phyloP scores from a whole-genome alignment of 2,797 vertebrate genomes.

The Enteromius anoplus region DNA sequence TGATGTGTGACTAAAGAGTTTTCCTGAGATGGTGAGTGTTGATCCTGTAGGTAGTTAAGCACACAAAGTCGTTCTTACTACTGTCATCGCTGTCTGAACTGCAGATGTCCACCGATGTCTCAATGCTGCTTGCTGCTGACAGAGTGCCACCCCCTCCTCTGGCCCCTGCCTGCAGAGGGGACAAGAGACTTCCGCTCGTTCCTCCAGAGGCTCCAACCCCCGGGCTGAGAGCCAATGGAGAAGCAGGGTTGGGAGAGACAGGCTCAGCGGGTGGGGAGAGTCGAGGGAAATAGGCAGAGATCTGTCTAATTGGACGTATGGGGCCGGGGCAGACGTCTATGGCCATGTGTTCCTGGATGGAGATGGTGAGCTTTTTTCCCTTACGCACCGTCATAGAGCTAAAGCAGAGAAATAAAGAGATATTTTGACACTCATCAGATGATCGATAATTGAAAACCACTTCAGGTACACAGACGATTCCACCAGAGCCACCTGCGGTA shows the following conservation, averaged over 20 bases:
- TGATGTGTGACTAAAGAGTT: conserved; percentile 32
- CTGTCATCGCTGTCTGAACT: conserved; percentile 78
- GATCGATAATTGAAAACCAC: not conserved
- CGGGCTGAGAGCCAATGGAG: conserved; percentile 64
- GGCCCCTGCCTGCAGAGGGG: conserved; percentile 62
- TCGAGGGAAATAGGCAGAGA: conserved; percentile 82
- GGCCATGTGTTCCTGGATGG: conserved; percentile 86
- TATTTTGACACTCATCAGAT: not conserved
- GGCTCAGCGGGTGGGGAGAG: conserved; percentile 71
- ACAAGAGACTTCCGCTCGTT: conserved; percentile 64
- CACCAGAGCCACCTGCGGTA: not conserved
- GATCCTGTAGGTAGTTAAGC: not conserved
- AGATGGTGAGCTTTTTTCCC: conserved; percentile 76
- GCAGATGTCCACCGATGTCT: conserved; percentile 75
- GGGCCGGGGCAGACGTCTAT: conserved; percentile 82
- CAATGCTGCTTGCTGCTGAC: conserved; percentile 70
- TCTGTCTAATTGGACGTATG: conserved; percentile 80
- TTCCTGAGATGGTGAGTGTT: not conserved
- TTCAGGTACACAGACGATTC: not conserved
- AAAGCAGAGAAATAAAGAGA: conserved; percentile 35
- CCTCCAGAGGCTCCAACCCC: conserved; percentile 48
- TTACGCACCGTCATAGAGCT: conserved; percentile 71
- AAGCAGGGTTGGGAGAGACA: conserved; percentile 53
- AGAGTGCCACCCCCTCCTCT: conserved; percentile 59
- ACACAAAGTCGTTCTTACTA: conserved; percentile 67